Evolutionary conservation across 2,888 invertebrate genomes (phyloP).

Genomic region (Chrysina gloriosa): DNA sequence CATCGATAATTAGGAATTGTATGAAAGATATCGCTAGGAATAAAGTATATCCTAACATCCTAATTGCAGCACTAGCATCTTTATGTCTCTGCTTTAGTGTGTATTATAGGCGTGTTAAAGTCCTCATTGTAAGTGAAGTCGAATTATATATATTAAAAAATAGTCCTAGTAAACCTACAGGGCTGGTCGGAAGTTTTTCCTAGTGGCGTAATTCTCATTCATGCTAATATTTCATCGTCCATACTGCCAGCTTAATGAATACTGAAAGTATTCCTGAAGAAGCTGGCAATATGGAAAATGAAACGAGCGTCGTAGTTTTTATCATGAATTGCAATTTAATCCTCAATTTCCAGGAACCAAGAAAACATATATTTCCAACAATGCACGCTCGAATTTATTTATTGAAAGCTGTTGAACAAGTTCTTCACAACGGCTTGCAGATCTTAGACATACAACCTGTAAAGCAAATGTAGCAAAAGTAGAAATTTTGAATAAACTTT

Average conservation of each 20-base stretch:
- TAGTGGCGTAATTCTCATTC: background rate
- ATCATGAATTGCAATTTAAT: too few relatives aligned
- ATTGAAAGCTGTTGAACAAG: conserved; percentile 72
- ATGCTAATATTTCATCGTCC: too few relatives aligned
- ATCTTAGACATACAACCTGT: conserved; percentile 77
- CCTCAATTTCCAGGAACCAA: conserved; percentile 72
- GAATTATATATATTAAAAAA: background rate
- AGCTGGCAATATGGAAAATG: too few relatives aligned
- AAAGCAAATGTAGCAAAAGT: conserved; percentile 71
- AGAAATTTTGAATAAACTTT: background rate
- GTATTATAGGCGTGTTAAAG: conserved; percentile 78
- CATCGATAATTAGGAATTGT: conserved; percentile 70
- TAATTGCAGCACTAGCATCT: conserved; percentile 74
- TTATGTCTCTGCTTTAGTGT: conserved; percentile 77
- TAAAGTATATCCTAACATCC: conserved; percentile 72
- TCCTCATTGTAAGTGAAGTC: conserved; percentile 73
- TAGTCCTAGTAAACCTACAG: background rate
- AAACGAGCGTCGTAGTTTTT: too few relatives aligned
- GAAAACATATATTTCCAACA: conserved; percentile 74
- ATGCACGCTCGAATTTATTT: conserved; percentile 79
- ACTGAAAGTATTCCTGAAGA: too few relatives aligned
- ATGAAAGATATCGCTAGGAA: conserved; percentile 66
- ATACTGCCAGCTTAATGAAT: too few relatives aligned
- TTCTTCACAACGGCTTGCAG: conserved; percentile 72
- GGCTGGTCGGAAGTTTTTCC: background rate